Evolutionary conservation across 2,888 invertebrate genomes (phyloP), one percentile per base, ranked within the genome.

Genomic region (Orthosia gracilis): DNA sequence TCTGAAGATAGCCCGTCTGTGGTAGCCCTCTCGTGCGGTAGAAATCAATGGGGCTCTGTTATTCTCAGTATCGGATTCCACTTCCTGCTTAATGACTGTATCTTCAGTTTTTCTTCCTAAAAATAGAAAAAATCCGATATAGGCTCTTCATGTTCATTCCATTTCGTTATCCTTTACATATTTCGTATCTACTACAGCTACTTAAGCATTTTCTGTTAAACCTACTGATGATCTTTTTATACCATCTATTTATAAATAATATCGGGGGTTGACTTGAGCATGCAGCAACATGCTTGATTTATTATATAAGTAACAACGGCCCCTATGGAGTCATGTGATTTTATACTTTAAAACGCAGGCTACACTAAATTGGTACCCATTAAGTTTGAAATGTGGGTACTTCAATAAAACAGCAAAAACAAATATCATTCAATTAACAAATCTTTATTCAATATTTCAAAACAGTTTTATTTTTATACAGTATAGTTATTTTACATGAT

Each of bases 71-170:
- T 91, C 91, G 63, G 88, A 89, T 81, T 91, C 91, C 90, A 91
- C 90, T 88, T 93, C 93, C 64, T 79, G 83, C 89, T 93, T 94
- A 82, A 93, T 90, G 74, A 90, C 84, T 89, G 92, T 89, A 61
- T 91, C 94, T 88, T 92, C 91, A 63, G 87, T 83, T 92, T 93
- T 93, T 91, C 91, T 91, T 94, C 96, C 96, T 96, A 96, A 95
- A 96, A 96, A 96, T 95, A 96, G 93, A 96, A 95, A 95, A 96
- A 94, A 88, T 91, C 94, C 92, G 89, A 93, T 96, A 92, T 93
- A 94, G 91, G 91, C 78, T 89, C 89, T 88, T 89, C 85, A 76
- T 80, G 85, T 84, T 84, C 85, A 86, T 83, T 78, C 80, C 80
- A 78, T 80, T 83, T 73, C 40, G 59, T 57, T 59, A 82, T 84